Evolutionary conservation across 2,888 invertebrate species (phyloP), one percentile per base, ranked within the genome.

Genomic region (Lottia scabra): DNA sequence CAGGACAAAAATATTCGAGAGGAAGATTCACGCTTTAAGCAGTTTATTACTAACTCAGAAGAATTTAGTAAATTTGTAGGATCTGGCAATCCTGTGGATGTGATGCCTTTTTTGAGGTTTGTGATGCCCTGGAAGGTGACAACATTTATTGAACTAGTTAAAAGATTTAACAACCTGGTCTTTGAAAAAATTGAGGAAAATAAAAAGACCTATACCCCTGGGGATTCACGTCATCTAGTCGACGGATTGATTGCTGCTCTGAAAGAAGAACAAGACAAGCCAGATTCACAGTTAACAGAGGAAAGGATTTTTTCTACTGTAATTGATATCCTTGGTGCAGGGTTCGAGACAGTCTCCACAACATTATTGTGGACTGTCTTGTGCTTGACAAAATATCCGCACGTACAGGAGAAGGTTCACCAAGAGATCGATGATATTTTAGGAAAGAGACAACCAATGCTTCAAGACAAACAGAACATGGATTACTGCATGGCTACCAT

Each of bases 391-490:
- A 72, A 73, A 3, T 71, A 77, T 64, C 80, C 80, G 0, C 75
- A 81, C 2, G 71, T 78, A 30, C 84, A 80, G 64, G 27, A 68
- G 30, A 68, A 69, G n/a, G 75, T 84, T 4, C 80, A 80, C 38
- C 56, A 48, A 27, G 85, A 86, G 73, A 71, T 87, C 13, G 80
- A 78, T 44, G 30, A 71, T 1, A 74, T 77, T 2, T 63, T 82
- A 0, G 83, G 82, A 6, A 73, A 63, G 12, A 70, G 78, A 10
- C 43, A 16, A 0, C 78, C 81, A 12, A 48, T 65, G 15, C 23
- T 72, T 46, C 69, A 63, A 3, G 82, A 83, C 64, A 63, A 68
- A 12, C 6, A n/a, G 12, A 56, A 69, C 1, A 48, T 82, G 68
- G 76, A 79, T 16, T 80, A 75, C 76, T 76, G 76, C 6, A 72